A percentile compares a stretch with the other conserved stretches of the same genome.
Conservation (phyloP, 2,888 invertebrate species). For the Tortrix viridana region DNA sequence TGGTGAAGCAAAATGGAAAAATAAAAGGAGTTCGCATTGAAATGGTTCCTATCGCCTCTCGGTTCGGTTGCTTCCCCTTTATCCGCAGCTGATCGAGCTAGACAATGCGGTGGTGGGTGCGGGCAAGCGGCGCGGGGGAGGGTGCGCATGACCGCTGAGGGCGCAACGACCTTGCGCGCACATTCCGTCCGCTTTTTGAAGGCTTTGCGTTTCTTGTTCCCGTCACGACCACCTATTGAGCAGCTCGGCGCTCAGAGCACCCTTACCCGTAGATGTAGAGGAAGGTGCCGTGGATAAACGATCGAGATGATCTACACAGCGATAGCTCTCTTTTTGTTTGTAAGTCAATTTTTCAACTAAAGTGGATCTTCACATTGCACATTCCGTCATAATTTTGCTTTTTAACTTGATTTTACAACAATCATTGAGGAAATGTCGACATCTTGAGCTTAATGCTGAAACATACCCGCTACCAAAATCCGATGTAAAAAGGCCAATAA, state of each 20-base stretch:
- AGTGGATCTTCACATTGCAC: not conserved
- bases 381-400: slow-evolving; percentile 34
- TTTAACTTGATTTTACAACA: slow-evolving; percentile 30
- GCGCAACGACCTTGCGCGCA: slow-evolving; percentile 83
- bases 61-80: slow-evolving; percentile 74
- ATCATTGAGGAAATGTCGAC: slow-evolving; percentile 10
- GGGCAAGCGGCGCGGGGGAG: slow-evolving; percentile 49
- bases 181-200: slow-evolving; percentile 74
- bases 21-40: slow-evolving; percentile 75
- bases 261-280: too few species aligned
- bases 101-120: slow-evolving; percentile 73
- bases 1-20: slow-evolving; percentile 58
- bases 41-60: slow-evolving; percentile 73
- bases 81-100: slow-evolving; percentile 79
- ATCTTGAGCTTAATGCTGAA: slow-evolving; percentile 28
- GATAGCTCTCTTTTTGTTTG: not conserved
- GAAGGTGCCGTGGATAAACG: too few species aligned
- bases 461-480: slow-evolving; percentile 41
- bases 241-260: not conserved
- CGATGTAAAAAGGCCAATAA: slow-evolving; percentile 70
- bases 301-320: too few species aligned
- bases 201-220: slow-evolving; percentile 52
- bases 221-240: slow-evolving; percentile 17
- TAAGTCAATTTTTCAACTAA: too few species aligned
- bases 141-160: slow-evolving; percentile 82